Base-by-base conservation (phyloP, 2,113 vertebrate species). In the Takifugu flavidus region DNA sequence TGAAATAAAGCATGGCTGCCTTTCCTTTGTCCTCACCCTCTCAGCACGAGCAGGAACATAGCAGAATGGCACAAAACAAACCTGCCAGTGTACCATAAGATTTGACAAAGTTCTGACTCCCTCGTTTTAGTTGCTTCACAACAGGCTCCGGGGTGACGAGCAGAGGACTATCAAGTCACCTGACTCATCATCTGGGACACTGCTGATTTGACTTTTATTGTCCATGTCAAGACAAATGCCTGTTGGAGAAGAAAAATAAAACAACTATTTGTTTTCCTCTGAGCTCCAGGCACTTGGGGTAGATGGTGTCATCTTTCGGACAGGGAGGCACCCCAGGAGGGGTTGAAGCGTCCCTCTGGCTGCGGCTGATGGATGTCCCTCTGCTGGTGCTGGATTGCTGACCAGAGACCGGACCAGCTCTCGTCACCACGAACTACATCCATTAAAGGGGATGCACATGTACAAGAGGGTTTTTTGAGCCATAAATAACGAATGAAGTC, bases 271-370 rank as follows among this genome's bases (percentile, higher is more conserved):
- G 87, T 86, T 87, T 83, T 86, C 49, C 56, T 15, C 52, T 82
- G 0, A 81, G 85, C 82, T 50, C 71, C 66, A 83, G 84, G 89
- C 80, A 55, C 50, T 62, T 44, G 3, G 15, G n/a, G 58, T 29
- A 72, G 77, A 78, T 64, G 53, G 77, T 85, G 80, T 90, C 75
- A 72, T 85, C 72, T 89, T 85, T 88, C 86, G 89, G 87, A 82
- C 83, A 59, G 49, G 63, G 70, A 79, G 79, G 84, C 84, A 80
- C 74, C 83, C 74, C 74, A 75, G 71, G 57, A 65, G 75, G 50
- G 34, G 56, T 50, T 53, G 57, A 71, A 67, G 68, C 52, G 6
- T 74, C 79, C 72, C 79, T 66, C 67, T 65, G 82, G 83, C 79
- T 27, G 4, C 13, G 39, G 14, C 55, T 82, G 82, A 87, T 80